Evolutionary conservation across 2,797 vertebrate genomes (phyloP).

Genomic region (Taeniopygia guttata): DNA sequence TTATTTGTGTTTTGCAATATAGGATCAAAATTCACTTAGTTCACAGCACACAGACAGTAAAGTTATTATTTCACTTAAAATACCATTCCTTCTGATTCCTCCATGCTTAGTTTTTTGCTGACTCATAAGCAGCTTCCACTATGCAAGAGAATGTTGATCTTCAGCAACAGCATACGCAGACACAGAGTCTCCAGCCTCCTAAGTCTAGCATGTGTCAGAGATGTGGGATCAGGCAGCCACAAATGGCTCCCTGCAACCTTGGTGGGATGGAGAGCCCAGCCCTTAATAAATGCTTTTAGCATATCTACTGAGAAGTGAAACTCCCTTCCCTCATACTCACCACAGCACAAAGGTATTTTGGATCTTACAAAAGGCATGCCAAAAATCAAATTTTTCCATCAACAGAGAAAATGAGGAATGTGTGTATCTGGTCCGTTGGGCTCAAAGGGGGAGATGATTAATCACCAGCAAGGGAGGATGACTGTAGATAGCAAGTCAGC

Average conservation of each 20-base stretch:
- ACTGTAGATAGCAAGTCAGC: constrained; percentile 39
- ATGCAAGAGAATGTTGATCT: neutral
- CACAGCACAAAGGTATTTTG: constrained; percentile 35
- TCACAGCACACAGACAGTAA: neutral
- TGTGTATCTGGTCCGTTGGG: neutral
- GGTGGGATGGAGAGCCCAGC: neutral
- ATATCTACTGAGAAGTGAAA: constrained; percentile 17
- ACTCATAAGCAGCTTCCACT: neutral
- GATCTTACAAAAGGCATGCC: constrained; percentile 21
- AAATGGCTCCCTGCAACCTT: neutral
- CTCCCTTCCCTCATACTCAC: neutral
- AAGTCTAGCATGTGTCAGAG: neutral
- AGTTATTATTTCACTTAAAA: neutral
- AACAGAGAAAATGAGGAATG: constrained; percentile 50
- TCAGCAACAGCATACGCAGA: neutral
- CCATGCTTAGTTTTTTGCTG: neutral
- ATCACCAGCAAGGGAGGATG: constrained; percentile 35
- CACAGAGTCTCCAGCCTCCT: neutral
- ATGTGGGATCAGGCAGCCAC: neutral
- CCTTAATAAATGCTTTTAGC: neutral
- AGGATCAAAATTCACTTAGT: neutral
- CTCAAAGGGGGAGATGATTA: constrained; percentile 2
- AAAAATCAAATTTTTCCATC: constrained; percentile 36
- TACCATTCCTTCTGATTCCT: neutral
- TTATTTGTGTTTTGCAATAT: neutral